These are phyloP conservation scores for Andrena bucephala DNA, from an alignment of 2,888 invertebrate genomes.

Conservation along the genomic window DNA sequence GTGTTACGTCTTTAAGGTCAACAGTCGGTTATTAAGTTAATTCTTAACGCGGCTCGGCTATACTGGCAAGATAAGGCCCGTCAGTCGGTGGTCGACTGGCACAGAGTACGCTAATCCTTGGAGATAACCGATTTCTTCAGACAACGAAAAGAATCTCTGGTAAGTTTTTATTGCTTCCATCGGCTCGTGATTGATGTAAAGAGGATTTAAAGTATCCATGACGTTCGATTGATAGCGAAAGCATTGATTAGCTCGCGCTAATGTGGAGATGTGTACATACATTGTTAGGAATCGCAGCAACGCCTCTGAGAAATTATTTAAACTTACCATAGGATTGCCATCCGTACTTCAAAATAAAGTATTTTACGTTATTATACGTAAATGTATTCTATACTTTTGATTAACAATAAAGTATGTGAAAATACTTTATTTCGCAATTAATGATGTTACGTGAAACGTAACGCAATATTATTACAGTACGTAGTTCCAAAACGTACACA, in stretches of 20 bases:
- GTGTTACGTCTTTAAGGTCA: conserved; percentile 36
- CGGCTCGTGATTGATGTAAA: not conserved
- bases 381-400: too few relatives aligned
- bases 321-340: not conserved
- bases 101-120: conserved; percentile 9
- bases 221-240: not conserved
- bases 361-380: too few relatives aligned
- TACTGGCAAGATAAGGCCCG: conserved; percentile 10
- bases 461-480: too few relatives aligned
- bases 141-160: not conserved
- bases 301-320: not conserved
- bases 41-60: conserved; percentile 9
- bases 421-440: too few relatives aligned
- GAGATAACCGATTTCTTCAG: not conserved
- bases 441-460: too few relatives aligned
- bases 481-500: too few relatives aligned
- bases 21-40: conserved; percentile 46
- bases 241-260: not conserved
- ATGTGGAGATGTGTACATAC: not conserved
- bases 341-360: too few relatives aligned
- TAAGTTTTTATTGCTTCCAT: conserved; percentile 1
- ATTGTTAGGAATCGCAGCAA: not conserved
- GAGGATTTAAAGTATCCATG: not conserved
- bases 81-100: conserved; percentile 9
- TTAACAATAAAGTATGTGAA: too few relatives aligned